Conservation (phyloP, 2,113 vertebrate species). For the Hystrix cristata region DNA sequence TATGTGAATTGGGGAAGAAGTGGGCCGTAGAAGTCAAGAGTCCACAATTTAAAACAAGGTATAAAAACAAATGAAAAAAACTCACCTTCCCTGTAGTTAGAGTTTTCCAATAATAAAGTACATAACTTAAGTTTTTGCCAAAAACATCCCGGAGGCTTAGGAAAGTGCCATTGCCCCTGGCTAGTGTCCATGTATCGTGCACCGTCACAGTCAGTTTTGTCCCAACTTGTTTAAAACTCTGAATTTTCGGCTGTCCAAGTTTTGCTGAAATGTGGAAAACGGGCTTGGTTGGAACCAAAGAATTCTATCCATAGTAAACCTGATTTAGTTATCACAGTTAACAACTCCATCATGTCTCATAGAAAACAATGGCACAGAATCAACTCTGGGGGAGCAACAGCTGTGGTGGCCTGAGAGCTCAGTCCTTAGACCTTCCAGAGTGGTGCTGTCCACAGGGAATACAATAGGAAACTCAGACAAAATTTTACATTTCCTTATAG, state of each 20-base stretch:
- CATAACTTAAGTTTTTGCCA: constrained; percentile 90
- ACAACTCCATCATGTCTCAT: not conserved
- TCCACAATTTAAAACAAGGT: not conserved
- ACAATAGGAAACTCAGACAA: not conserved
- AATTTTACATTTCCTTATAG: not conserved
- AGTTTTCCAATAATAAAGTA: constrained; percentile 91
- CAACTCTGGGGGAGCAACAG: fast-evolving
- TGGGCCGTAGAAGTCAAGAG: not conserved
- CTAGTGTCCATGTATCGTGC: constrained; percentile 88
- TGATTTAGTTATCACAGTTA: not conserved
- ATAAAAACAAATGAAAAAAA: not conserved
- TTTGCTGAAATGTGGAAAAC: constrained; percentile 88
- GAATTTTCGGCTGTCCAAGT: constrained; percentile 90
- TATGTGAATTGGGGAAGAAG: not conserved
- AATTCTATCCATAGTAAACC: constrained; percentile 20
- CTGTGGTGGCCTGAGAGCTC: not conserved
- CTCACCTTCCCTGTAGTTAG: constrained; percentile 94
- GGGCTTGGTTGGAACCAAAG: constrained; percentile 70
- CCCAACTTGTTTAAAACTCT: constrained; percentile 81
- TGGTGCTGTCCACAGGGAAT: fast-evolving
- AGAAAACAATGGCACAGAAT: not conserved
- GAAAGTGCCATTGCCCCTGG: constrained; percentile 83
- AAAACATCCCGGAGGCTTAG: constrained; percentile 92
- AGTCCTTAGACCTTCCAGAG: not conserved
- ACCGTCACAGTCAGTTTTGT: constrained; percentile 88